Evolutionary conservation across 2,888 invertebrate species (phyloP), one percentile per base, ranked within the genome.

Genomic region (Trichogramma dendrolimi): DNA sequence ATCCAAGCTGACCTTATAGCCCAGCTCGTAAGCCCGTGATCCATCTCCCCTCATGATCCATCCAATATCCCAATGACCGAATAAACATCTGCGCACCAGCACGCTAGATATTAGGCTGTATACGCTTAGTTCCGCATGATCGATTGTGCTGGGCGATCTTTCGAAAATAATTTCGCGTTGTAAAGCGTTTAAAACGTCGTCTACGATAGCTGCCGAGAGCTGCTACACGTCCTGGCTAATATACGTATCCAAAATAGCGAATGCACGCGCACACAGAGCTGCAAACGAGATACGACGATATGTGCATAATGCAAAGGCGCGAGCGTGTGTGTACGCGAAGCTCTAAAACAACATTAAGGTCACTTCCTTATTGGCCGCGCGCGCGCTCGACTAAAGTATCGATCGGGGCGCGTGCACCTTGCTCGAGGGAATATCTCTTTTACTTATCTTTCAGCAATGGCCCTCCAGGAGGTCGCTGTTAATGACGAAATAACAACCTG

Each of bases 321-420:
- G 27, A 27, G 27, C 27, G 27, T 27, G 27, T 27, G 27, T 27
- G 27, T 27, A 2, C 27, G 27, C 27, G 27, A 27, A 44, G 43
- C 50, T 49, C 55, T 55, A 50, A 61, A 61, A 48, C 56, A 56
- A 53, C 61, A 61, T 56, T 61, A 61, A 57, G 56, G 61, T 57
- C 61, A 56, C 61, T 61, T 61, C 61, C 61, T 61, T 57, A 57
- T 61, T 57, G 27, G 27, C 61, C 38, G 41, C 38, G 10, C 27
- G 51, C 51, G 52, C 38, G 27, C 54, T 42, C 14, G 14, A 11
- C 5, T 47, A 6, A 27, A 27, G 40, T 14, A 6, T 38, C 53
- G 57, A 57, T 61, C 55, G 55, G 52, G 41, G 43, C n/a, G 10
- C 6, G 50, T 5, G 48, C 4, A 42, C 8, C 27, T 27, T 27